Conservation (phyloP, 2,113 vertebrate genomes). For the Peucedramus taeniatus region DNA sequence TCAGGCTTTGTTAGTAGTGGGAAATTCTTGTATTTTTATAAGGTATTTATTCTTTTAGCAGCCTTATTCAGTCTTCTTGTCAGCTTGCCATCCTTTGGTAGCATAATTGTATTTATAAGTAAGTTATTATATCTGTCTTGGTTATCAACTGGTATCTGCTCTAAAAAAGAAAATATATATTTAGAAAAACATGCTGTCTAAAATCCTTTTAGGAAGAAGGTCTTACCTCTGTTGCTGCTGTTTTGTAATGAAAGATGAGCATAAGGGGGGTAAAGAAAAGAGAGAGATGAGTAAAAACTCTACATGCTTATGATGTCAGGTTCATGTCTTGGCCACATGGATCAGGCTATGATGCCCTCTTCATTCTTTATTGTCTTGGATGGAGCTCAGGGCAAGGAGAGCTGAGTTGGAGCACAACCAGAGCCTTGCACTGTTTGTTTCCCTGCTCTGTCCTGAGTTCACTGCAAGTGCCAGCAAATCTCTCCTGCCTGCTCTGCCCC, state of each 20-base stretch:
- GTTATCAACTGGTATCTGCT: background rate
- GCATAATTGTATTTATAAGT: background rate
- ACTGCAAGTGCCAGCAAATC: background rate
- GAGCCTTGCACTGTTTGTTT: background rate
- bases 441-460: background rate
- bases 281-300: background rate
- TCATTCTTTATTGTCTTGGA: background rate
- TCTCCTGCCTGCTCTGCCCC: background rate
- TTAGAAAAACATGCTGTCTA: background rate
- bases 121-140: background rate
- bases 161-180: rapidly evolving
- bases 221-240: background rate
- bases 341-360: background rate
- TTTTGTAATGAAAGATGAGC: background rate
- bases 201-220: background rate
- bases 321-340: background rate
- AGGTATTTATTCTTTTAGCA: background rate
- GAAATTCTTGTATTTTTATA: background rate
- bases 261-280: background rate
- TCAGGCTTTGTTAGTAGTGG: background rate
- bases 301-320: rapidly evolving
- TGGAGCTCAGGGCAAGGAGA: background rate
- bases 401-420: background rate
- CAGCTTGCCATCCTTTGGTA: background rate
- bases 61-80: background rate